phyloP scores from a whole-genome alignment of 2,113 vertebrate species.

The Hemiprocne comata region DNA sequence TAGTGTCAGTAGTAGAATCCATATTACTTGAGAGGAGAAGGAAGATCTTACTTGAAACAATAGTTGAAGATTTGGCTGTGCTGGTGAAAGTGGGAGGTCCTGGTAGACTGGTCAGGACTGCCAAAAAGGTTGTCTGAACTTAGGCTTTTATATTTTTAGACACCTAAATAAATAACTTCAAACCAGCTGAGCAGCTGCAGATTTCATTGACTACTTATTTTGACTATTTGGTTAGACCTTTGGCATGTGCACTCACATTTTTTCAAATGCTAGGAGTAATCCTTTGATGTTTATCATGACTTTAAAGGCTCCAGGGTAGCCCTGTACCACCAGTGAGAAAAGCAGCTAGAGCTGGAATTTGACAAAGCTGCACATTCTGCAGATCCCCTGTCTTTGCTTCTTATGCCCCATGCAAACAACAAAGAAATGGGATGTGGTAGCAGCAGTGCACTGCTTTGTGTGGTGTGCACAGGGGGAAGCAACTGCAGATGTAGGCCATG shows the following conservation, averaged over 20 bases:
- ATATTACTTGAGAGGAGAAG: neutral
- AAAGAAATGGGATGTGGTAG: neutral
- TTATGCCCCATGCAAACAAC: neutral
- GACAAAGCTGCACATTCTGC: neutral
- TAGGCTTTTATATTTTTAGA: neutral
- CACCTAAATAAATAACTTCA: neutral
- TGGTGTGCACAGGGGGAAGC: accelerated
- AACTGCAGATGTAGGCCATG: neutral
- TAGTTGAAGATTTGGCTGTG: neutral
- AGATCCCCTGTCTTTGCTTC: neutral
- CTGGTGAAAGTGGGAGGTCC: neutral
- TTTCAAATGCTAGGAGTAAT: neutral
- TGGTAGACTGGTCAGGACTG: neutral
- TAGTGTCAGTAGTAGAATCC: neutral
- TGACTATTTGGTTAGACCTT: neutral
- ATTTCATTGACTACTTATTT: neutral
- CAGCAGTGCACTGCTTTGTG: neutral
- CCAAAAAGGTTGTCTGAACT: neutral
- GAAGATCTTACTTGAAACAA: neutral
- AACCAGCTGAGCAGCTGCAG: neutral
- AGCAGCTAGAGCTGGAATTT: neutral
- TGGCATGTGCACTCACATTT: neutral
- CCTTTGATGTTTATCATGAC: neutral
- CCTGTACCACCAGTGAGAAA: neutral
- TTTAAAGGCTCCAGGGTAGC: neutral